Percentiles rank a stretch among this genome's conserved stretches.
These are phyloP conservation scores for Spilogale gracilis DNA, from an alignment of 2,113 vertebrate species.

Conservation along the genomic window DNA sequence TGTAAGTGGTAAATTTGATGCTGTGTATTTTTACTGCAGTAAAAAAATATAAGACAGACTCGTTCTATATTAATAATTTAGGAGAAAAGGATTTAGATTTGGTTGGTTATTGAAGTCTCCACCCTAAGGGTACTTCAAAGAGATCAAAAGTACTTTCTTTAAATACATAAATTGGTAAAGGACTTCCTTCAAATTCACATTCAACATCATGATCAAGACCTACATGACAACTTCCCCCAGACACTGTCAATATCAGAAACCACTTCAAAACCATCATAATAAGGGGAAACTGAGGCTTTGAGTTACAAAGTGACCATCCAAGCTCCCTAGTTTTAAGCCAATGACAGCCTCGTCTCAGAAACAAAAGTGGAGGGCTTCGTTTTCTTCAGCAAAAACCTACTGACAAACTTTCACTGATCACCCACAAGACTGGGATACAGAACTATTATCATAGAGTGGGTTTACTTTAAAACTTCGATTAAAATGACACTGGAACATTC, in stretches of 20 bases:
- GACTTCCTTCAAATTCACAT: slow-evolving; percentile 28
- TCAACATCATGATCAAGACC: not conserved
- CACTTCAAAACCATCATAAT: not conserved
- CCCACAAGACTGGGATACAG: not conserved
- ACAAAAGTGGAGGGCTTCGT: not conserved
- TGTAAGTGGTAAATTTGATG: not conserved
- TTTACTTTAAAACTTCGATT: not conserved
- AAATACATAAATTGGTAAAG: not conserved
- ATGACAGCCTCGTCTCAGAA: not conserved
- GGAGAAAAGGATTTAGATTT: slow-evolving; percentile 50
- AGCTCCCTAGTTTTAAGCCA: not conserved
- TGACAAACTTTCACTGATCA: not conserved
- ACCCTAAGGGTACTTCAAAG: not conserved
- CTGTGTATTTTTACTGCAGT: not conserved
- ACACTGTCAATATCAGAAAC: not conserved
- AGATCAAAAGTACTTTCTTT: slow-evolving; percentile 20
- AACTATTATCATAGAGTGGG: not conserved
- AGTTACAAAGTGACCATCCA: not conserved
- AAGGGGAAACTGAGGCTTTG: not conserved
- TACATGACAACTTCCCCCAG: not conserved
- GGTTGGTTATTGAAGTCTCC: not conserved
- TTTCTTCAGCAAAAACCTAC: not conserved
- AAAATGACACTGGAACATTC: not conserved
- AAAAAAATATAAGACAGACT: not conserved
- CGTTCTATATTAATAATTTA: slow-evolving; percentile 27